Evolutionary conservation across 2,888 invertebrate genomes (phyloP), one percentile per base, ranked within the genome.

Genomic region (Chymomyza fuscimana): DNA sequence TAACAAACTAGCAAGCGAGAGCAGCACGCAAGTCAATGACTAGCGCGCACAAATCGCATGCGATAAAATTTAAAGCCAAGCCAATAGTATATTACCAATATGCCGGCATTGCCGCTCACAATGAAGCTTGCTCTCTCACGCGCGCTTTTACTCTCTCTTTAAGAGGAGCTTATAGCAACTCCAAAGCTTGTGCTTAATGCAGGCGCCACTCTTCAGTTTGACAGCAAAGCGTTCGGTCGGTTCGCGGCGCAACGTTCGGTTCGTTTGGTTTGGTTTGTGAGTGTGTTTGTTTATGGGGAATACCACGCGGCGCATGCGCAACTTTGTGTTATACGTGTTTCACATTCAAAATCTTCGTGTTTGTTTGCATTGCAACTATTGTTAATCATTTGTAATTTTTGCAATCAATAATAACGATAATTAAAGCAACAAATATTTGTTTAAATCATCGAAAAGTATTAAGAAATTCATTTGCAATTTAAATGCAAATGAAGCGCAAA

Each of bases 331-430:
- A 5, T 5, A 54, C 5, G 22, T 19, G 25, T 22, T 19, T 56
- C 60, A 32, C 15, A 32, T 60, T 15, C 19, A 25, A 22, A 10
- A 5, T 66, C 51, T 40, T 69, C 16, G 15, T 10, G 19, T 25
- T 1, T 25, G 2, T 16, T 16, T 22, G 56, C 5, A 51, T 51
- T 58, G 58, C 58, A 58, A 25, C 22, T 25, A 32, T 22, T 58
- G 22, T 58, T 77, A 72, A 76, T 79, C 69, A 73, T 77, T 71
- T 74, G 78, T 77, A 77, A 76, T 85, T 80, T 59, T 32, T 72
- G 77, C 71, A 80, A 78, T 72, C 73, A 51, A 70, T 80, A 76
- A 76, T 80, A 82, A 75, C 77, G 73, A 73, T 77, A 78, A 77
- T 63, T 60, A 58, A 58, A 58, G 15, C 65, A 22, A 15, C 22